These are phyloP conservation scores for Caenorhabditis panamensis DNA, from an alignment of 2,888 invertebrate genomes.

Conservation along the genomic window DNA sequence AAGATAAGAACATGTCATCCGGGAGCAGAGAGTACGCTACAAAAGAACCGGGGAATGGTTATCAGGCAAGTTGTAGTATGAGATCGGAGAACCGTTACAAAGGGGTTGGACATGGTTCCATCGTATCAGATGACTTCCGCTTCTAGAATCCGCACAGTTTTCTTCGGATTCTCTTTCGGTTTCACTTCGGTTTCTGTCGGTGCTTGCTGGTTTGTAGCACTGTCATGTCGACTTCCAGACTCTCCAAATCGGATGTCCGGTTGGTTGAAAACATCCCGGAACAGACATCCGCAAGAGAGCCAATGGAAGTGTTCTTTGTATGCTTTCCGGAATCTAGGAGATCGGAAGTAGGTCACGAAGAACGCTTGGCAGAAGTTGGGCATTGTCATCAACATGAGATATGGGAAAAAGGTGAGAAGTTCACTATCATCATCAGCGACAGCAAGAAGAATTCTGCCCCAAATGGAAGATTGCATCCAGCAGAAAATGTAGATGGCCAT, in stretches of 20 bases:
- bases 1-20: constrained; percentile 12
- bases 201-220: constrained; percentile 36
- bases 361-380: constrained; percentile 51
- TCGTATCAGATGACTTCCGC: constrained; percentile 21
- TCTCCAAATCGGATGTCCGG: constrained; percentile 37
- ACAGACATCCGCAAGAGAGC: constrained; percentile 37
- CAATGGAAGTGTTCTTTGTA: constrained; percentile 50
- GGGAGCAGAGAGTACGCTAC: constrained; percentile 25
- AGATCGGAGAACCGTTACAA: background rate
- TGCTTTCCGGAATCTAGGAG: constrained; percentile 47
- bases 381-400: constrained; percentile 46
- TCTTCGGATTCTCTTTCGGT: constrained; percentile 22
- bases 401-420: too few relatives aligned
- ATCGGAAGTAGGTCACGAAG: constrained; percentile 50
- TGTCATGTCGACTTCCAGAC: constrained; percentile 42
- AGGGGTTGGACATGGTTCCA: background rate
- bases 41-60: background rate
- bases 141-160: constrained; percentile 35
- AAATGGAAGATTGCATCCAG: constrained; percentile 45
- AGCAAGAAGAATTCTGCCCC: constrained; percentile 16
- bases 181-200: constrained; percentile 12
- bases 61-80: background rate
- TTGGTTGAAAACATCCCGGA: constrained; percentile 16
- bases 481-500: constrained; percentile 46
- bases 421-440: constrained; percentile 38